These are phyloP conservation scores for Panagrolaimus sp. DNA, from an alignment of 1,140 invertebrate genomes.

Conservation along the genomic window DNA sequence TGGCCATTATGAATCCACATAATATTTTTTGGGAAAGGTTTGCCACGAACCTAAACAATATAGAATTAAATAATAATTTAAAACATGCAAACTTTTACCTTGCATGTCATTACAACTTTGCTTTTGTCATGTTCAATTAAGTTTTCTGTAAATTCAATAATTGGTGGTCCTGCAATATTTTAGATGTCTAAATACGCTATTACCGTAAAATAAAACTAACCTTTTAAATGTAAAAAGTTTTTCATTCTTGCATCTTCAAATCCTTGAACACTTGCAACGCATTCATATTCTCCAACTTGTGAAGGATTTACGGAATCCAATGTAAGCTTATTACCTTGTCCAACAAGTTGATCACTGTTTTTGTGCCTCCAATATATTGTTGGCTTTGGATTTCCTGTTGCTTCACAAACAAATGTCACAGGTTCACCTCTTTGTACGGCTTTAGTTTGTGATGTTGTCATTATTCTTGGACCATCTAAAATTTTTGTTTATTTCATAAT, in stretches of 20 bases:
- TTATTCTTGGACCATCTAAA: constrained; percentile 45
- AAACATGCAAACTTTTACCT: background rate
- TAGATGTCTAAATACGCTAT: background rate
- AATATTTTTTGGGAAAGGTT: constrained; percentile 19
- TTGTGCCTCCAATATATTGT: constrained; percentile 39
- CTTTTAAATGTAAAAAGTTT: constrained; percentile 48
- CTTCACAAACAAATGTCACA: constrained; percentile 48
- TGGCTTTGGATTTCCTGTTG: constrained; percentile 50
- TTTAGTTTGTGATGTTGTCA: constrained; percentile 48
- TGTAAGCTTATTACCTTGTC: constrained; percentile 45
- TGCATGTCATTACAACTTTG: constrained; percentile 1
- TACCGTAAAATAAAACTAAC: constrained; percentile 9
- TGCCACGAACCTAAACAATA: constrained; percentile 6
- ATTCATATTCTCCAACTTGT: constrained; percentile 48
- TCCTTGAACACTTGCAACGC: constrained; percentile 29
- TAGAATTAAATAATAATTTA: too few relatives aligned
- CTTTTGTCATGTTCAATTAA: constrained; percentile 1
- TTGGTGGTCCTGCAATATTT: constrained; percentile 22
- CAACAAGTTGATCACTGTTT: constrained; percentile 27
- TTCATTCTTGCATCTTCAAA: constrained; percentile 35
- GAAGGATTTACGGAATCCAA: constrained; percentile 43
- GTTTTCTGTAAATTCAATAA: constrained; percentile 9
- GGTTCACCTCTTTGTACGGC: constrained; percentile 43
- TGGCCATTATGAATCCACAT: constrained; percentile 14
- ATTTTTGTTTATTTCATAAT: background rate